Percentiles rank a stretch among this genome's conserved stretches.
Conservation (phyloP, 2,113 vertebrate genomes). For the Epinephelus moara region DNA sequence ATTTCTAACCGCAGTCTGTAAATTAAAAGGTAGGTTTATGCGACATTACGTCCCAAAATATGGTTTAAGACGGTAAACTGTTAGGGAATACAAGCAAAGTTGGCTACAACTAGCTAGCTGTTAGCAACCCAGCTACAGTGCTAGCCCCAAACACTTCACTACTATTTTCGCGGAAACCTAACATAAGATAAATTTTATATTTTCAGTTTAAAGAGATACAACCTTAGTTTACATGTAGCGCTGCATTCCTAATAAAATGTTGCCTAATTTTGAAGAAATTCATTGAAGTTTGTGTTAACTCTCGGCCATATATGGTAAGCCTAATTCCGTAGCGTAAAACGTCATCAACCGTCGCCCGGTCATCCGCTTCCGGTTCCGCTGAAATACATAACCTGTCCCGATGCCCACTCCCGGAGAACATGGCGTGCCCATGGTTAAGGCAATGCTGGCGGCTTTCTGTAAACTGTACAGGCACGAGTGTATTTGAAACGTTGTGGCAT, state of each 20-base stretch:
- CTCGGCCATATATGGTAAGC: too few relatives aligned
- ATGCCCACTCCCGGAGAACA: conserved; percentile 61
- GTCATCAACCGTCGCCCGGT: conserved; percentile 9
- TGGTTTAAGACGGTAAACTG: too few relatives aligned
- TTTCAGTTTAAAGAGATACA: not conserved
- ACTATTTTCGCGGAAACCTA: accelerated
- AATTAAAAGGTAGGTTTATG: not conserved
- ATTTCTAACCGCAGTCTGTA: not conserved
- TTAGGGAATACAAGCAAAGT: not conserved
- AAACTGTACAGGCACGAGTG: not conserved
- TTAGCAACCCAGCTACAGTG: not conserved
- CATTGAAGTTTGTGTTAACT: not conserved
- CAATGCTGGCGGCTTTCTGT: conserved; percentile 59
- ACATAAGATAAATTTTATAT: not conserved
- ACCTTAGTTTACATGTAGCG: not conserved
- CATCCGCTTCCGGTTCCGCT: conserved; percentile 65
- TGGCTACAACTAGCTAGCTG: not conserved
- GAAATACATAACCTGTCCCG: not conserved
- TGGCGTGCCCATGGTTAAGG: conserved; percentile 83
- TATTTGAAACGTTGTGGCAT: conserved; percentile 50
- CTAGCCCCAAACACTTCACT: too few relatives aligned
- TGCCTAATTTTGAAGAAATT: accelerated
- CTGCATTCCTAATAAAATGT: not conserved
- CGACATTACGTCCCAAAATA: not conserved
- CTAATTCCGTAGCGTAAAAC: not conserved